A percentile compares a stretch with the other conserved stretches of the same genome.
phyloP scores from a whole-genome alignment of 1,140 invertebrate species.

The Cydia strobilella region DNA sequence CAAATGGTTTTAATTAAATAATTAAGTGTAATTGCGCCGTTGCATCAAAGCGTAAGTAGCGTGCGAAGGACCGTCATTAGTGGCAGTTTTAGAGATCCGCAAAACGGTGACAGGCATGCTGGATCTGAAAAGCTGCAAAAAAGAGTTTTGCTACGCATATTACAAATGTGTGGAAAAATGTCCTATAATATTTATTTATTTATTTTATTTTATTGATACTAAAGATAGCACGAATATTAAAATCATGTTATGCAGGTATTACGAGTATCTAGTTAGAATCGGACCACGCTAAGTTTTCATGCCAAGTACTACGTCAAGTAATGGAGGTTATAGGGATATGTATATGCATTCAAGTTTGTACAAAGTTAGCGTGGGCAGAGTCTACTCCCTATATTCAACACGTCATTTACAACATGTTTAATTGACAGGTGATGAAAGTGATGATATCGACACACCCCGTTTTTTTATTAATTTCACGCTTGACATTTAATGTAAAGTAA shows the following conservation, averaged over 20 bases:
- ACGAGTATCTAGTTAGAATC: too few relatives aligned
- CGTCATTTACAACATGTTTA: neutral
- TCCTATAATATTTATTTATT: too few relatives aligned
- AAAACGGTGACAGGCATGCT: neutral
- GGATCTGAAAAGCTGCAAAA: neutral
- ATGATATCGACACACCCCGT: neutral
- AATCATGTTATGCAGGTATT: too few relatives aligned
- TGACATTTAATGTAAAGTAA: neutral
- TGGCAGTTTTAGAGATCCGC: constrained; percentile 10
- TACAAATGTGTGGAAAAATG: too few relatives aligned
- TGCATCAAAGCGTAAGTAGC: constrained; percentile 14
- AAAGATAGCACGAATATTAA: too few relatives aligned
- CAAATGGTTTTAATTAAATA: constrained; percentile 30
- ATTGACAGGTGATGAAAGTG: neutral
- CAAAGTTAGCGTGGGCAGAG: too few relatives aligned
- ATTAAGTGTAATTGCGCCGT: constrained; percentile 11
- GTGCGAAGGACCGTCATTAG: constrained; percentile 11
- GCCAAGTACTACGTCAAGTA: too few relatives aligned
- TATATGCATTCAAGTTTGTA: too few relatives aligned
- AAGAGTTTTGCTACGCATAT: neutral
- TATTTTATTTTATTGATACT: too few relatives aligned
- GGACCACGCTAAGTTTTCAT: too few relatives aligned
- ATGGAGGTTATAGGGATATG: too few relatives aligned
- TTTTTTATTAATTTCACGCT: neutral
- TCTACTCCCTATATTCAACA: neutral